Evolutionary conservation across 2,888 invertebrate genomes (phyloP).

Genomic region (Philereme vetulata): DNA sequence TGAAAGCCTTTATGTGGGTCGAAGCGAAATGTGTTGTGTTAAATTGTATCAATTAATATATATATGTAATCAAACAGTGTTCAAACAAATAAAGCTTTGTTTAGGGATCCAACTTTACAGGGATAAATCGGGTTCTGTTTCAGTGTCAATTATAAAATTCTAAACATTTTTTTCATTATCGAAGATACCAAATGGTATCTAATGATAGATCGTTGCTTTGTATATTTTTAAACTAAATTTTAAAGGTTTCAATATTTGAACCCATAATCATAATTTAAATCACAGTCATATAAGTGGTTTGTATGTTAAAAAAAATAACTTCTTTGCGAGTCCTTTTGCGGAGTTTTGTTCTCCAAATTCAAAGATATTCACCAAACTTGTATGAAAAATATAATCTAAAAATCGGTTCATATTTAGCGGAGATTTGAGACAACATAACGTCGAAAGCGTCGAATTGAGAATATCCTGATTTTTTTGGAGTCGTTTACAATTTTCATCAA

Average conservation of each 20-base stretch:
- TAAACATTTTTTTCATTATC: slow-evolving; percentile 20
- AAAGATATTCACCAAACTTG: too few relatives aligned
- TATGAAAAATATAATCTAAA: too few relatives aligned
- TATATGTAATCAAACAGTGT: slow-evolving; percentile 17
- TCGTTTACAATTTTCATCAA: too few relatives aligned
- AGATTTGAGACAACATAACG: too few relatives aligned
- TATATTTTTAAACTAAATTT: not conserved
- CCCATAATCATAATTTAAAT: not conserved
- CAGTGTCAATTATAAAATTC: slow-evolving; percentile 28
- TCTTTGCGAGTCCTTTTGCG: too few relatives aligned
- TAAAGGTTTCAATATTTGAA: not conserved
- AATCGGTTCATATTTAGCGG: too few relatives aligned
- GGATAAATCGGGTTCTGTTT: slow-evolving; percentile 27
- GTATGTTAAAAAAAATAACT: too few relatives aligned
- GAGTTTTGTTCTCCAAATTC: too few relatives aligned
- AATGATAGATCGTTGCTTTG: not conserved
- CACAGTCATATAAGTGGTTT: too few relatives aligned
- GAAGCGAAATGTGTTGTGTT: slow-evolving; percentile 23
- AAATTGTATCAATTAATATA: slow-evolving; percentile 30
- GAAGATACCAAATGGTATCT: not conserved
- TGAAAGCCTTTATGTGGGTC: not conserved
- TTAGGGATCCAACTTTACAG: slow-evolving; percentile 24
- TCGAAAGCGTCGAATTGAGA: too few relatives aligned
- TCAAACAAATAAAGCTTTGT: slow-evolving; percentile 32
- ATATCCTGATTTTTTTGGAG: too few relatives aligned